These are phyloP conservation scores for Decapterus maruadsi DNA, from an alignment of 2,797 vertebrate species.

Conservation along the genomic window DNA sequence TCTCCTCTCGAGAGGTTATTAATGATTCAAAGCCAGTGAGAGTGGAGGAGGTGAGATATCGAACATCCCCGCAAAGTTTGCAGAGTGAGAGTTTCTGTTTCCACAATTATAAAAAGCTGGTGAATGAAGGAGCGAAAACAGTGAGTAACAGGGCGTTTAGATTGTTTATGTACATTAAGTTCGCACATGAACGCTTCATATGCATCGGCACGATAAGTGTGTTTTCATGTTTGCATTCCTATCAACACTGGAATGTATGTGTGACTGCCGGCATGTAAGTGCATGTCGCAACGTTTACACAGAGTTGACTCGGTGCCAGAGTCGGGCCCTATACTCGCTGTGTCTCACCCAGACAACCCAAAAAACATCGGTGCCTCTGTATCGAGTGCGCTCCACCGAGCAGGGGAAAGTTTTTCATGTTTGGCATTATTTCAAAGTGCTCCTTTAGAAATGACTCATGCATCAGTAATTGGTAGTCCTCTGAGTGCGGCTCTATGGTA, in stretches of 20 bases:
- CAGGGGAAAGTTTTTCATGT: slow-evolving; percentile 71
- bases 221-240: slow-evolving; percentile 50
- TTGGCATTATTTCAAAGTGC: slow-evolving; percentile 73
- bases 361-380: slow-evolving; percentile 58
- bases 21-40: slow-evolving; percentile 30
- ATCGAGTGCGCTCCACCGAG: slow-evolving; percentile 51
- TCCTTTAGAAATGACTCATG: slow-evolving; percentile 72
- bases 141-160: slow-evolving; percentile 4
- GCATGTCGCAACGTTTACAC: slow-evolving; percentile 47
- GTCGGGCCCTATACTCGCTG: slow-evolving; percentile 45
- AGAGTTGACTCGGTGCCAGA: slow-evolving; percentile 40
- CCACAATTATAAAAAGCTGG: slow-evolving; percentile 4
- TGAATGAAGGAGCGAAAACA: not conserved
- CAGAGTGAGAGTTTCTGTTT: not conserved
- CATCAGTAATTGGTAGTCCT: slow-evolving; percentile 66
- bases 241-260: slow-evolving; percentile 36
- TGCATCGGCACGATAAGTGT: slow-evolving; percentile 27
- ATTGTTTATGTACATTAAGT: slow-evolving; percentile 30
- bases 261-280: slow-evolving; percentile 40
- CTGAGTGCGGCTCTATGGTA: slow-evolving; percentile 38
- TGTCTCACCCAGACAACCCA: slow-evolving; percentile 41
- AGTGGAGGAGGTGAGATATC: slow-evolving; percentile 55
- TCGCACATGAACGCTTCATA: slow-evolving; percentile 16
- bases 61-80: slow-evolving; percentile 44
- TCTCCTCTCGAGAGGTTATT: slow-evolving; percentile 1